Base-by-base conservation (phyloP, 2,113 vertebrate genomes). In the Atractosteus spatula region DNA sequence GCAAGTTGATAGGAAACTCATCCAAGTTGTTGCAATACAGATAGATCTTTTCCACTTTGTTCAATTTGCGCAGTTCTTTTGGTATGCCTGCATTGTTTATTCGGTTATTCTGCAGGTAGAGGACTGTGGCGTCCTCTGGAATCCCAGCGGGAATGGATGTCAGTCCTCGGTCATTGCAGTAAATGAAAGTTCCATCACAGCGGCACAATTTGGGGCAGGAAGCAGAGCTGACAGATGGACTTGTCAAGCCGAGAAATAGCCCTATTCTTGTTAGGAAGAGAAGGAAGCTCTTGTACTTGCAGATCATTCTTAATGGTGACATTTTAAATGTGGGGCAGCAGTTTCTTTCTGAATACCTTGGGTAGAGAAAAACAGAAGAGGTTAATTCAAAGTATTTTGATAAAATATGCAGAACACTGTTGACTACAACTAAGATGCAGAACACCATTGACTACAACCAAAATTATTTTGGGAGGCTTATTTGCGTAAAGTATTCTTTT, bases 61-160 rank as follows among this genome's bases (percentile, higher is more conserved):
- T 81, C 71, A 99, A 93, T 79, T 92, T 92, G 83, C 92, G 94
- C 63, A 99, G 92, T 81, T 98, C 96, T 41, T 95, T 84, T 69
- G 97, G 97, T 88, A 99, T 99, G 54, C 97, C 97, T 51, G 96
- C 94, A 77, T 98, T 99, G 87, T 95, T 98, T 84, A 99, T 98
- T 86, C 95, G 95, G 92, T 99, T 99, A 92, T 99, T 99, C 88
- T 99, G 97, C 85, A 99, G 93, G 89, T 96, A 99, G 81, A 99
- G 96, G 79, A 96, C 94, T 72, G 97, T 99, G 90, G 97, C 95
- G 73, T 98, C 96, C 88, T 88, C 89, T 74, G 97, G 97, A 85
- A 99, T 93, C 82, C 96, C 97, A 62, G 85, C 87, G 74, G 97
- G 97, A 81, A 99, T 99, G 83, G 96, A 99, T 74, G 97, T 99